phyloP scores from a whole-genome alignment of 2,888 invertebrate genomes.

The Agonopterix alstromeriana region DNA sequence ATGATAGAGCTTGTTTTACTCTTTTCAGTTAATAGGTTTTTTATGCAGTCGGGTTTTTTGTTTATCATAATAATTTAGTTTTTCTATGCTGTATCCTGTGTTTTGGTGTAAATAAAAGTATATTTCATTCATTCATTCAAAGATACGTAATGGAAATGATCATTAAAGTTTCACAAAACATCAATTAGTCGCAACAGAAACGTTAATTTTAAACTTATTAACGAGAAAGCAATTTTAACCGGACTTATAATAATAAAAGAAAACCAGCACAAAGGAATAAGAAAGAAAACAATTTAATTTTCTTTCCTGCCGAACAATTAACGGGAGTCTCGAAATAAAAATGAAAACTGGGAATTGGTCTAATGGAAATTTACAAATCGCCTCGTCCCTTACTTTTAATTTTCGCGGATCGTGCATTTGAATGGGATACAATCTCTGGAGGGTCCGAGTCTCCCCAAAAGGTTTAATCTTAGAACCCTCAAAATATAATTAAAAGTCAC shows the following conservation, averaged over 20 bases:
- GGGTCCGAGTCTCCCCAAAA: not conserved
- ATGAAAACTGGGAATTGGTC: slow-evolving; percentile 18
- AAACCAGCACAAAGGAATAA: slow-evolving; percentile 33
- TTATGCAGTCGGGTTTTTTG: too few species aligned
- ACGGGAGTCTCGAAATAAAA: slow-evolving; percentile 27
- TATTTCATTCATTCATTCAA: too few species aligned
- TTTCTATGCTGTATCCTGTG: too few species aligned
- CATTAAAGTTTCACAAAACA: not conserved
- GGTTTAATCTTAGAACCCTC: not conserved
- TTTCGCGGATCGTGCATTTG: slow-evolving; percentile 4
- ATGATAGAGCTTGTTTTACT: too few species aligned
- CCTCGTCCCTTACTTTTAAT: slow-evolving; percentile 9
- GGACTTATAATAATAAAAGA: slow-evolving; percentile 38
- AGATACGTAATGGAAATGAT: too few species aligned
- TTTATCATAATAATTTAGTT: too few species aligned
- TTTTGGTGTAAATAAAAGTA: too few species aligned
- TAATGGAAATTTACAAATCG: slow-evolving; percentile 18
- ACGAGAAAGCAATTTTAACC: slow-evolving; percentile 26
- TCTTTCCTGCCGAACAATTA: slow-evolving; percentile 32
- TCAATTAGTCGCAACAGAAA: slow-evolving; percentile 3
- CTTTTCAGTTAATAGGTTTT: too few species aligned
- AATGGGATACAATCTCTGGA: not conserved
- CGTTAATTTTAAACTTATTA: slow-evolving; percentile 26
- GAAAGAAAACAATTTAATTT: slow-evolving; percentile 49
- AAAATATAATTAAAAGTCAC: not conserved